phyloP scores from a whole-genome alignment of 2,888 invertebrate species.

The Brenthis daphne region DNA sequence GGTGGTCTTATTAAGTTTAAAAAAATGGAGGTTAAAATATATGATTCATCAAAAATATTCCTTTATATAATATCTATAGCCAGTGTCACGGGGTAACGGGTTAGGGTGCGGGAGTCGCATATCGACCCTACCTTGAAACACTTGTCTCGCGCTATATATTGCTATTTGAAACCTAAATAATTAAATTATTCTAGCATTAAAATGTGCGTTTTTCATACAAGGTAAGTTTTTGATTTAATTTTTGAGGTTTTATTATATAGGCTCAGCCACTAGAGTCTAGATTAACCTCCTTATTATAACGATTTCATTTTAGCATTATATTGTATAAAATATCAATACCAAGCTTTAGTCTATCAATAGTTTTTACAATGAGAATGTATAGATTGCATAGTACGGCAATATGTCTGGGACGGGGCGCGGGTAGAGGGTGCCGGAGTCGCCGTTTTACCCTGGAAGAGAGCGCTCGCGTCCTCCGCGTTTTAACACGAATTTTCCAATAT shows the following conservation, averaged over 20 bases:
- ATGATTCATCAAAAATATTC: not conserved
- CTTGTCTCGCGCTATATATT: conserved; percentile 1
- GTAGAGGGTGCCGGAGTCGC: conserved; percentile 6
- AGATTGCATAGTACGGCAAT: not conserved
- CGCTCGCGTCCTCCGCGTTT: not conserved
- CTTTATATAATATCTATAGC: not conserved
- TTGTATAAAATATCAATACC: not conserved
- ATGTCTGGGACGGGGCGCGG: conserved; percentile 3
- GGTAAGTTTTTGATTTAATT: too few relatives aligned
- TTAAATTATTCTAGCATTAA: too few relatives aligned
- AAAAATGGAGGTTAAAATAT: too few relatives aligned
- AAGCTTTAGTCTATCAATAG: not conserved
- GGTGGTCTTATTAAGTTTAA: too few relatives aligned
- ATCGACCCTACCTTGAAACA: conserved; percentile 3
- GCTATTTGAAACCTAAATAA: not conserved
- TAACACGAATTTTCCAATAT: not conserved
- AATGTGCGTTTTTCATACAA: too few relatives aligned
- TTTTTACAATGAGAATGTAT: not conserved
- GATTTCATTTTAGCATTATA: too few relatives aligned
- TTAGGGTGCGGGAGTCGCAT: conserved; percentile 9
- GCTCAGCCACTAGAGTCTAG: too few relatives aligned
- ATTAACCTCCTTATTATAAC: too few relatives aligned
- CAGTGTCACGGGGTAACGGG: not conserved
- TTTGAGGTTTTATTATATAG: too few relatives aligned
- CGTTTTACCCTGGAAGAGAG: conserved; percentile 10